Evolutionary conservation across 92 coral and sea anemone genomes (phyloP).

Genomic region (Bergia puertoricense): DNA sequence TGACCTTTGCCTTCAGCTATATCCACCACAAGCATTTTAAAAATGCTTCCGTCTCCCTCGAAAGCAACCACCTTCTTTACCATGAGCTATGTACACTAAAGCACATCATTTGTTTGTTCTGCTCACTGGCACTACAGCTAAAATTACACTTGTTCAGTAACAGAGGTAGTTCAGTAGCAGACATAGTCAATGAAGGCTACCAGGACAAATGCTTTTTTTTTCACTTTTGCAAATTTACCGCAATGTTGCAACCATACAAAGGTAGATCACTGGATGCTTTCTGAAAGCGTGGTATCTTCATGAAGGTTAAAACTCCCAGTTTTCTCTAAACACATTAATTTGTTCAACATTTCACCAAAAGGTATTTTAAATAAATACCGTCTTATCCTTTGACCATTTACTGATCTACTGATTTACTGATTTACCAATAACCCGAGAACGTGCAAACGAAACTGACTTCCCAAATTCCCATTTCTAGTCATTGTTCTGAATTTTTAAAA

Average conservation of each 20-base stretch:
- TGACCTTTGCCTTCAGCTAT: neutral
- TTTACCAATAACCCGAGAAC: too few relatives aligned
- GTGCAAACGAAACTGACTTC: too few relatives aligned
- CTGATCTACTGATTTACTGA: neutral
- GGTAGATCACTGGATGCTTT: neutral
- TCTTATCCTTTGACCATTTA: neutral
- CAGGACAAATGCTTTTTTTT: neutral
- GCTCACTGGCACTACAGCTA: neutral
- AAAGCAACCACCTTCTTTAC: slow-evolving; percentile 1
- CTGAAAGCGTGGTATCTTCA: neutral
- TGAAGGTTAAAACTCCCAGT: neutral
- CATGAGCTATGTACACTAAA: slow-evolving; percentile 17
- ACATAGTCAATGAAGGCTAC: neutral
- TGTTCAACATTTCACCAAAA: neutral
- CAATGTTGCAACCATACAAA: neutral
- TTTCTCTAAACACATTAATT: neutral
- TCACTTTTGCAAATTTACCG: neutral
- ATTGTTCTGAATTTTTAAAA: neutral
- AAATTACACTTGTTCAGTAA: neutral
- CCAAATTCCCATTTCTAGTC: too few relatives aligned
- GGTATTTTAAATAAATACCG: neutral
- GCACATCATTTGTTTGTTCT: slow-evolving; percentile 21
- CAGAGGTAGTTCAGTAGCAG: neutral
- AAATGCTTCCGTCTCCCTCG: slow-evolving; percentile 4
- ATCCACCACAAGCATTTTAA: slow-evolving; percentile 4